These are phyloP conservation scores for Pollenia labialis DNA, from an alignment of 2,888 invertebrate genomes.

Conservation along the genomic window DNA sequence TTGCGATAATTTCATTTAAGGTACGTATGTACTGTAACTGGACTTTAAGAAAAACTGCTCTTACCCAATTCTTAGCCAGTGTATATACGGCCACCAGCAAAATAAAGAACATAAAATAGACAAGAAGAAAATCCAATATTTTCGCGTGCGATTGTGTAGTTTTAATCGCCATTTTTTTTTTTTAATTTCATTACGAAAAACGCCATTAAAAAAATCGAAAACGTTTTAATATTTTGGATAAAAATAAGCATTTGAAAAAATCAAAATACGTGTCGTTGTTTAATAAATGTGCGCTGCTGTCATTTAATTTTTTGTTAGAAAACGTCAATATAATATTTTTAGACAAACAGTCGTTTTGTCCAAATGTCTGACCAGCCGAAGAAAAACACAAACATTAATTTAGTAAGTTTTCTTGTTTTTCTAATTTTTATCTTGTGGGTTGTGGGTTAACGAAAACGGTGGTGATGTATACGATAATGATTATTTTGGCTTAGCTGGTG, in stretches of 20 bases:
- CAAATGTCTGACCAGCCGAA: conserved; percentile 4
- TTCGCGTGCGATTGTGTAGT: conserved; percentile 23
- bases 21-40: no score
- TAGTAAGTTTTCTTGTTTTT: no score
- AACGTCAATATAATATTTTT: conserved; percentile 35
- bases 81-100: background rate
- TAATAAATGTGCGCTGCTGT: background rate
- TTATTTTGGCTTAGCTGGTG: background rate
- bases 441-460: background rate
- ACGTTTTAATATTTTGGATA: conserved; percentile 5
- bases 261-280: background rate
- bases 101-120: background rate
- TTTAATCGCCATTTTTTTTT: background rate
- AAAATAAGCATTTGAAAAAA: conserved; percentile 2
- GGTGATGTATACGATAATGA: background rate
- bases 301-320: background rate
- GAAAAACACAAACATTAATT: background rate
- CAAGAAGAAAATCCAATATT: background rate
- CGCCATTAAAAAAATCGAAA: background rate
- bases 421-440: conserved; percentile 16
- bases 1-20: no score
- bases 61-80: background rate
- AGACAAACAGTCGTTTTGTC: conserved; percentile 38
- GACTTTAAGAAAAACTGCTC: no score
- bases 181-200: background rate